Evolutionary conservation across 2,113 vertebrate genomes (phyloP), one percentile per base, ranked within the genome.

Genomic region (Calyptomena viridis): DNA sequence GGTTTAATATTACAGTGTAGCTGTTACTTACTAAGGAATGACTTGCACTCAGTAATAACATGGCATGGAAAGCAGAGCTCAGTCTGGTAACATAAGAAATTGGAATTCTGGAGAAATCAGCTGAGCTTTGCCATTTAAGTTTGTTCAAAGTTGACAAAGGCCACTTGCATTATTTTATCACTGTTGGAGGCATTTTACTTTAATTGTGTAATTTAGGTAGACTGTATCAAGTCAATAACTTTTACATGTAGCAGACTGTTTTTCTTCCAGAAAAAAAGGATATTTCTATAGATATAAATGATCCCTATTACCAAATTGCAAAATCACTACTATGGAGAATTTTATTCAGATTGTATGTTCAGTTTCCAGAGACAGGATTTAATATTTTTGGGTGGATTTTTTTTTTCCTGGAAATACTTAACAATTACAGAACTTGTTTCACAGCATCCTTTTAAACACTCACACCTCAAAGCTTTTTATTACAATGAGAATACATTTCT

Each of bases 391-490:
- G 13, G n/a, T 74, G 22, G 4, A 30, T 44, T 47, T n/a, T 35
- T 21, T 16, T 31, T 25, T 39, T 1, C 22, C 25, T 35, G 35
- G 37, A 91, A 72, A 63, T 73, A 89, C 19, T 50, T 95, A 39
- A 52, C 62, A 82, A 52, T 92, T 83, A 63, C 22, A 50, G 8
- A 58, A 20, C 49, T 89, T 89, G 52, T 71, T 92, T 92, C 71
- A 86, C 14, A 58, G 20, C n/a, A 68, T 94, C 64, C 50, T 68
- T 86, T 64, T 63, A 81, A 92, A 33, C 35, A 74, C 93, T 87
- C 66, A 73, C 47, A 90, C 58, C 66, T 93, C 72, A 91, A 69
- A 94, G 63, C 77, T 73, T 90, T 93, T 91, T 93, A 75, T 80
- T 91, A 80, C 46, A 80, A 37, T 62, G 40, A 62, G 27, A 91